A percentile compares a stretch with the other conserved stretches of the same genome.
Evolutionary conservation across 2,113 vertebrate species (phyloP).

Genomic region (Hemichromis elongatus): DNA sequence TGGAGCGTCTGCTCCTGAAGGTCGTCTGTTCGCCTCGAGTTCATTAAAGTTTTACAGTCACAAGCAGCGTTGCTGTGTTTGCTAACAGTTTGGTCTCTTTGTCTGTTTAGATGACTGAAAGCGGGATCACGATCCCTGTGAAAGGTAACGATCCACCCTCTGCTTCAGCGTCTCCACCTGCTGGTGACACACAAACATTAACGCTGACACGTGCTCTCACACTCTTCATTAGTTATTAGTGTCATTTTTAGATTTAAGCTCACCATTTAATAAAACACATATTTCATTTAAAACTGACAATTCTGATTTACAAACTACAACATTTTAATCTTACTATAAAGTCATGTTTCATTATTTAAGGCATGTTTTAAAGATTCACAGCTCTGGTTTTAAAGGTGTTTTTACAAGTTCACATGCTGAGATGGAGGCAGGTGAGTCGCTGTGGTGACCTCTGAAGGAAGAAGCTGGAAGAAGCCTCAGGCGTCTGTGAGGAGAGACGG

Average conservation of each 20-base stretch:
- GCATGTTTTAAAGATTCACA: background rate
- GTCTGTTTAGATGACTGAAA: conserved; percentile 40
- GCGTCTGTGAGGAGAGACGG: background rate
- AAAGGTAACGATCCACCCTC: conserved; percentile 44
- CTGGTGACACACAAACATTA: background rate
- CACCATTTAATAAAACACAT: background rate
- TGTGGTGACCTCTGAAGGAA: background rate
- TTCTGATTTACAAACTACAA: background rate
- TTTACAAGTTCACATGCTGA: background rate
- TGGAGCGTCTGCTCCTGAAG: background rate
- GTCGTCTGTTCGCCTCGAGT: background rate
- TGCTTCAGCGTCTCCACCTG: background rate
- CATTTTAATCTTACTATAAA: background rate
- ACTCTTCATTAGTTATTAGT: background rate
- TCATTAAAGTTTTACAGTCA: background rate
- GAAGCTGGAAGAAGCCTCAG: background rate
- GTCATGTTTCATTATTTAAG: background rate
- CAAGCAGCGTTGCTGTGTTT: background rate
- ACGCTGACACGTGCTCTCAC: background rate
- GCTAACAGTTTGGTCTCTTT: background rate
- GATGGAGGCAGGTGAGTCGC: background rate
- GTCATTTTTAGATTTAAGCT: background rate
- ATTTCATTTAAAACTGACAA: background rate
- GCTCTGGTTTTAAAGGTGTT: no score
- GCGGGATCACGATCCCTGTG: conserved; percentile 37